Evolutionary conservation across 64 coral and sea anemone genomes (phyloP).

Genomic region (Dendronephthya gigantea): DNA sequence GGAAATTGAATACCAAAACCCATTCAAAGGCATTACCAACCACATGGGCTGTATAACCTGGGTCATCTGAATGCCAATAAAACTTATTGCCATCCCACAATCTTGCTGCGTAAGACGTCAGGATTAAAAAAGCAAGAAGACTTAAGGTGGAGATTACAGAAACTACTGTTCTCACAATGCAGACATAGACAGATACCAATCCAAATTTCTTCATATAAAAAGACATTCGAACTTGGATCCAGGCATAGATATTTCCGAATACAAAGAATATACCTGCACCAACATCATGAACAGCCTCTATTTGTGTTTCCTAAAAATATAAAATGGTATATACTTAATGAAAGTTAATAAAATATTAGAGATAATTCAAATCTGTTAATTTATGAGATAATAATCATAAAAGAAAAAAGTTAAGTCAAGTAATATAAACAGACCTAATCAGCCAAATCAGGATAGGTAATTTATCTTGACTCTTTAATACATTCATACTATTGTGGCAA

Average conservation of each 20-base stretch:
- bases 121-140: neutral
- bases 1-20: neutral
- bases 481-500: too few relatives aligned
- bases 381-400: too few relatives aligned
- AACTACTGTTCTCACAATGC: neutral
- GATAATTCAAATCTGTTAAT: too few relatives aligned
- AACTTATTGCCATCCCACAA: neutral
- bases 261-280: neutral
- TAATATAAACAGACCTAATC: too few relatives aligned
- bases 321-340: neutral
- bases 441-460: too few relatives aligned
- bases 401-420: too few relatives aligned
- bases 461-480: too few relatives aligned
- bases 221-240: neutral
- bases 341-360: too few relatives aligned
- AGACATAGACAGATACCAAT: neutral
- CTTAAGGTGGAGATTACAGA: neutral
- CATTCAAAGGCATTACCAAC: neutral
- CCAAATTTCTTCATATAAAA: conserved; percentile 3
- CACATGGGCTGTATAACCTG: neutral
- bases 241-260: neutral
- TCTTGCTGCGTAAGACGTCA: neutral
- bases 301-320: neutral
- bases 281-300: neutral
- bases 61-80: neutral